These are phyloP conservation scores for Cyprinodon brontotheroides DNA, from an alignment of 2,113 vertebrate genomes.

Conservation along the genomic window DNA sequence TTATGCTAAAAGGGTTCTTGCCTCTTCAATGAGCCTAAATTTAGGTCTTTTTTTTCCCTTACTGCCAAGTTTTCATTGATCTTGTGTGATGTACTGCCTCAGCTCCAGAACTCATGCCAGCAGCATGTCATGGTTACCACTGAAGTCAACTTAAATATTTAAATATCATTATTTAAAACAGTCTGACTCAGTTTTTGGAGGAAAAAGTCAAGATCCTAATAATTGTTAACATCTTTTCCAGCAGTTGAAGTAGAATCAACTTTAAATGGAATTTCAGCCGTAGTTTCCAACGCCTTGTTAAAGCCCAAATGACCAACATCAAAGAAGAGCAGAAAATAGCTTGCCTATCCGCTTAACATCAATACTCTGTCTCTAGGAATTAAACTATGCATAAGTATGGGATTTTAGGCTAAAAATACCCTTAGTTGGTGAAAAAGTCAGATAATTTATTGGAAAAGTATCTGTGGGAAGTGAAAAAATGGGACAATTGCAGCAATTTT, in stretches of 20 bases:
- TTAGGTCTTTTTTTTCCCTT: neutral
- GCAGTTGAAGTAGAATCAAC: neutral
- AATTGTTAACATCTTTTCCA: neutral
- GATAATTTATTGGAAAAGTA: too few species aligned
- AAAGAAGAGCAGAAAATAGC: neutral
- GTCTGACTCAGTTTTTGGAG: neutral
- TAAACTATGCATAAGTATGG: slow-evolving; percentile 31
- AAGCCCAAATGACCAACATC: neutral
- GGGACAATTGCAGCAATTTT: too few species aligned
- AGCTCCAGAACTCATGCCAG: neutral
- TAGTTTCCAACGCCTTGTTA: neutral
- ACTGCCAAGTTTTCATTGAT: neutral
- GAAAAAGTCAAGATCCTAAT: neutral
- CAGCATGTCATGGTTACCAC: neutral
- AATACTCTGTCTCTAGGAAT: slow-evolving; percentile 17
- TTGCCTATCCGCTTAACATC: slow-evolving; percentile 1
- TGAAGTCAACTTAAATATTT: neutral
- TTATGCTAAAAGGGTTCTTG: neutral
- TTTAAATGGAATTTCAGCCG: neutral
- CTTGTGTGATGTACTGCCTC: neutral
- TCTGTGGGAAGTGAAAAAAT: too few species aligned
- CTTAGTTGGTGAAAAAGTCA: neutral
- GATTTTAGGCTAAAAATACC: slow-evolving; percentile 31
- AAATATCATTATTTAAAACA: neutral
- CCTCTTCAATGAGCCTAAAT: neutral